Conservation (phyloP, 2,888 invertebrate genomes). For the Lycaena phlaeas region DNA sequence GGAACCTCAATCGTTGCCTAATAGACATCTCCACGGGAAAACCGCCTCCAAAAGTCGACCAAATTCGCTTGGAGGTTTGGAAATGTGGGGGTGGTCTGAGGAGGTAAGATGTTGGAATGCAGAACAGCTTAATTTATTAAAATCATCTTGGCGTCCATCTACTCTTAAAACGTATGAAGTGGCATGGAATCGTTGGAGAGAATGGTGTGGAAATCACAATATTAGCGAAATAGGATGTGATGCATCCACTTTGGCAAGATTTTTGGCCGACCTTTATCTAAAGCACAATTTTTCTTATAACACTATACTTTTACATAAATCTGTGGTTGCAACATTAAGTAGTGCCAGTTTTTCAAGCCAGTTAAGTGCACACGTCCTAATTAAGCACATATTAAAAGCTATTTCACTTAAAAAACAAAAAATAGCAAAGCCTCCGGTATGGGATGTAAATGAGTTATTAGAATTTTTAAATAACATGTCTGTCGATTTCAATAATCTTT, state of each 20-base stretch:
- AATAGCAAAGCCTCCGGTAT: conserved; percentile 7
- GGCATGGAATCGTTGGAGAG: conserved; percentile 11
- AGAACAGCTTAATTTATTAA: conserved; percentile 2
- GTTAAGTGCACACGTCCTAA: conserved; percentile 14
- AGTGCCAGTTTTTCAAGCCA: conserved; percentile 8
- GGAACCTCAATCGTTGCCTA: conserved; percentile 11
- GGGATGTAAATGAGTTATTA: too few species aligned
- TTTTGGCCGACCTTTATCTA: too few species aligned
- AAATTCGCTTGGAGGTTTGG: conserved; percentile 19
- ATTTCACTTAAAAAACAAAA: conserved; percentile 10
- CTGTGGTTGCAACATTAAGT: conserved; percentile 18
- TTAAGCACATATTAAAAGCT: conserved; percentile 16
- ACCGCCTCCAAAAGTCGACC: conserved; percentile 12
- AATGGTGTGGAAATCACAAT: conserved; percentile 7
- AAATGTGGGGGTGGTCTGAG: conserved; percentile 20
- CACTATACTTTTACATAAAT: conserved; percentile 19
- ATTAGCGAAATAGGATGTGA: too few species aligned
- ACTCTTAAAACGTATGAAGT: conserved; percentile 12
- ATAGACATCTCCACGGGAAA: conserved; percentile 16
- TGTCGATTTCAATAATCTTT: too few species aligned
- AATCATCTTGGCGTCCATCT: conserved; percentile 11
- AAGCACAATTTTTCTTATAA: conserved; percentile 16
- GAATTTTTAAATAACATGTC: too few species aligned
- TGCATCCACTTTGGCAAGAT: too few species aligned
- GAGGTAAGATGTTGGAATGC: neutral